Conservation (phyloP, 2,888 invertebrate genomes). For the Caenorhabditis japonica region DNA sequence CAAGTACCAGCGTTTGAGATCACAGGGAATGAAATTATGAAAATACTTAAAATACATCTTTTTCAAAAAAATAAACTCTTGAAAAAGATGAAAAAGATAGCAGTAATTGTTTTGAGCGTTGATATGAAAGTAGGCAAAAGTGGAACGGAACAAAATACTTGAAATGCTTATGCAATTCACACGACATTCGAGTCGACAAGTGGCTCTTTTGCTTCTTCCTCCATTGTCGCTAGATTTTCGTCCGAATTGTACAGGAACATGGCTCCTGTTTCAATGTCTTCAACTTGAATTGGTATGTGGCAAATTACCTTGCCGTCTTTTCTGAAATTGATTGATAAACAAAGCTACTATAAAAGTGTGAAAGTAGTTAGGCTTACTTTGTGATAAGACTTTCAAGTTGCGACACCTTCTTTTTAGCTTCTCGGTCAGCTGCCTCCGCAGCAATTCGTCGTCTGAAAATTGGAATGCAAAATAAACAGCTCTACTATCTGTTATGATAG, state of each 20-base stretch:
- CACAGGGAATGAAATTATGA: conserved; percentile 45
- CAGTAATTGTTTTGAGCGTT: background rate
- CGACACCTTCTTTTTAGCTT: conserved; percentile 46
- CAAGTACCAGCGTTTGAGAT: conserved; percentile 49
- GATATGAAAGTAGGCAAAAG: conserved; percentile 22
- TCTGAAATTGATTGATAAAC: conserved; percentile 15
- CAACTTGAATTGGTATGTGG: conserved; percentile 55
- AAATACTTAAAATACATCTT: conserved; percentile 13
- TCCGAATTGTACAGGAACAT: conserved; percentile 56
- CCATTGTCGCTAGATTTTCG: conserved; percentile 38
- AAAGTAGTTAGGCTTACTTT: conserved; percentile 20
- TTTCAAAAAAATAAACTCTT: no score
- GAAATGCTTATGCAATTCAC: no score
- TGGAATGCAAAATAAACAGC: conserved; percentile 13
- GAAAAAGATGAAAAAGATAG: no score
- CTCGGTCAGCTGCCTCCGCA: conserved; percentile 45
- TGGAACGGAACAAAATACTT: background rate
- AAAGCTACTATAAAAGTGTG: background rate
- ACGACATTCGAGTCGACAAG: conserved; percentile 30
- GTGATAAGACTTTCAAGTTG: conserved; percentile 50
- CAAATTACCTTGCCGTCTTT: conserved; percentile 54
- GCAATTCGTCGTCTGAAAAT: conserved; percentile 49
- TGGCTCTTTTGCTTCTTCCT: conserved; percentile 28
- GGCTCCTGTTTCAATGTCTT: conserved; percentile 54
- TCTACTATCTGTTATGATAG: no score